Evolutionary conservation across 2,888 invertebrate species (phyloP), one percentile per base, ranked within the genome.

Genomic region (Minunthozetes semirufus): DNA sequence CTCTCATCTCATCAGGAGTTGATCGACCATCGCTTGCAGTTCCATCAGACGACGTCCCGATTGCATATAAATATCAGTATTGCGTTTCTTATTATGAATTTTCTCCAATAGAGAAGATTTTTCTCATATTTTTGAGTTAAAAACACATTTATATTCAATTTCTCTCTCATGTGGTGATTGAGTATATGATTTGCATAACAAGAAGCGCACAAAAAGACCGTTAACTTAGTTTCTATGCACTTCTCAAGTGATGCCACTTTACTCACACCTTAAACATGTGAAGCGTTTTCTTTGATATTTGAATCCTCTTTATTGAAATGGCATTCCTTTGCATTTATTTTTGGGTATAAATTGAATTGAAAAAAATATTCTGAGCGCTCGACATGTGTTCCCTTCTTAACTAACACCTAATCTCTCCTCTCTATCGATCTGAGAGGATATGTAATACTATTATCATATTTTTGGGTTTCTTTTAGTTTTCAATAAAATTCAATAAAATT

Each of bases 91-190:
- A 27, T 59, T 50, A 66, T 38, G 66, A 33, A 42, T 42, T 42
- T 29, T n/a, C 50, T 19, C 5, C 19, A 13, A 27, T 27, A 59
- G 50, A 1, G n/a, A n/a, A 2, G 17, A 19, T 5, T 50, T 48
- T 50, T 50, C 19, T 50, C 50, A 27, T 59, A 9, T 66, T 42
- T 33, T 42, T 42, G 11, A 38, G 38, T 66, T 66, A 66, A 66
- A 66, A 33, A 66, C 33, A 66, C 42, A 66, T 66, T 66, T 66
- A 66, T 66, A 66, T 66, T 66, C 66, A 42, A 66, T 66, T 66
- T 29, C 63, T 50, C 63, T 50, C 56, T 27, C 29, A 59, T 59
- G 29, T 66, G 38, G 42, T 66, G 38, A 19, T 22, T 29, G 66
- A 66, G 38, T 66, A 15, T 42, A 38, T 66, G 38, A 66, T 66